Evolutionary conservation across 2,888 invertebrate species (phyloP).

Genomic region (Phaedon cochleariae): DNA sequence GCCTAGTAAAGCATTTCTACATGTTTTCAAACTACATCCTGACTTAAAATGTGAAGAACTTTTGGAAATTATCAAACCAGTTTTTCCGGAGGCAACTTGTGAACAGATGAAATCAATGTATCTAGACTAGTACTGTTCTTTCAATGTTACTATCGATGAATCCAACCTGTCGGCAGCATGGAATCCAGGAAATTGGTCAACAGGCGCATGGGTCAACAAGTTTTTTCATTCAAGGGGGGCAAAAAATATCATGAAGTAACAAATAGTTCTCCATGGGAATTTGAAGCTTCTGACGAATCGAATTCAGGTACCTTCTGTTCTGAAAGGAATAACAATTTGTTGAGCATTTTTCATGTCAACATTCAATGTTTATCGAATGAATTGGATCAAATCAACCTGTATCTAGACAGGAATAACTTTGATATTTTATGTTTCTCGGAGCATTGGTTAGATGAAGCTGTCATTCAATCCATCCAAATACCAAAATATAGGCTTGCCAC

Average conservation of each 20-base stretch:
- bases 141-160: neutral
- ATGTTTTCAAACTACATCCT: constrained; percentile 13
- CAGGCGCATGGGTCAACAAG: neutral
- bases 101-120: constrained; percentile 8
- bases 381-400: neutral
- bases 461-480: neutral
- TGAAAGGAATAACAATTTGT: neutral
- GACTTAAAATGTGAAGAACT: constrained; percentile 4
- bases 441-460: constrained; percentile 1
- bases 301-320: neutral
- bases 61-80: constrained; percentile 2
- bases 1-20: neutral
- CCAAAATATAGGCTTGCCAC: constrained; percentile 5
- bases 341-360: constrained; percentile 5
- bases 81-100: constrained; percentile 12
- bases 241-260: neutral
- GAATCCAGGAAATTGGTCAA: neutral
- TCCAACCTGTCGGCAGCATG: neutral
- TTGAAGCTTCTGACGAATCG: neutral
- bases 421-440: constrained; percentile 11
- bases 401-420: constrained; percentile 8
- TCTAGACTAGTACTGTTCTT: neutral
- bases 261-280: neutral
- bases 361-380: constrained; percentile 7
- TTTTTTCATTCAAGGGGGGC: neutral